A percentile compares a stretch with the other conserved stretches of the same genome.
phyloP scores from a whole-genome alignment of 2,113 vertebrate species.

The Desmodus rotundus region DNA sequence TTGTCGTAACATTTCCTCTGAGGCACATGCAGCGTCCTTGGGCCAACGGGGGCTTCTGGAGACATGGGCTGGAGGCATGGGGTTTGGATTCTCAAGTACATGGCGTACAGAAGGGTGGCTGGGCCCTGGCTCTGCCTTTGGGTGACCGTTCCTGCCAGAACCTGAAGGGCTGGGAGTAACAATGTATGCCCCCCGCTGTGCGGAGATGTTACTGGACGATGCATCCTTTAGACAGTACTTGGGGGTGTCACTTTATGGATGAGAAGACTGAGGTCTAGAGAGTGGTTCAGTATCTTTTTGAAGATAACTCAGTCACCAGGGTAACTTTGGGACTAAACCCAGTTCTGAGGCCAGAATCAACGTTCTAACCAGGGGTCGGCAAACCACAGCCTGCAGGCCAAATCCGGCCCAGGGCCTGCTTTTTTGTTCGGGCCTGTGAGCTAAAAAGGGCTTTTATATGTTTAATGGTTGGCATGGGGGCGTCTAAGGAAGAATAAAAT shows the following conservation, averaged over 20 bases:
- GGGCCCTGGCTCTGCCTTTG: background rate
- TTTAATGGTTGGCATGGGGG: background rate
- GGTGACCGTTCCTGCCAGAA: background rate
- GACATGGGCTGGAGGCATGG: rapidly evolving
- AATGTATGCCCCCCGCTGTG: rapidly evolving
- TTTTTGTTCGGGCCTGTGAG: background rate
- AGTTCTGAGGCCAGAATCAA: background rate
- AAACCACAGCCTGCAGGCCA: background rate
- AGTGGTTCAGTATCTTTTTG: background rate
- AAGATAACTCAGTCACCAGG: background rate
- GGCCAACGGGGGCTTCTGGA: background rate
- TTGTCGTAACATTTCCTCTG: background rate
- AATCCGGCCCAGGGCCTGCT: background rate
- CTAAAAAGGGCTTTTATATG: background rate
- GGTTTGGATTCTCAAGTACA: background rate
- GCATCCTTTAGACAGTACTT: background rate
- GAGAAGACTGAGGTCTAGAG: background rate
- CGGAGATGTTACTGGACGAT: background rate
- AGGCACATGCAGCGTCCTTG: background rate
- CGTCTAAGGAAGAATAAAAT: background rate
- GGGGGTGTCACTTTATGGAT: background rate
- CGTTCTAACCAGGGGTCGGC: background rate
- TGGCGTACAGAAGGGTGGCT: background rate
- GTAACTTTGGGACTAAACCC: background rate
- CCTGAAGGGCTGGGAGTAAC: background rate